phyloP scores from a whole-genome alignment of 2,113 vertebrate genomes.

The Phaethon lepturus region DNA sequence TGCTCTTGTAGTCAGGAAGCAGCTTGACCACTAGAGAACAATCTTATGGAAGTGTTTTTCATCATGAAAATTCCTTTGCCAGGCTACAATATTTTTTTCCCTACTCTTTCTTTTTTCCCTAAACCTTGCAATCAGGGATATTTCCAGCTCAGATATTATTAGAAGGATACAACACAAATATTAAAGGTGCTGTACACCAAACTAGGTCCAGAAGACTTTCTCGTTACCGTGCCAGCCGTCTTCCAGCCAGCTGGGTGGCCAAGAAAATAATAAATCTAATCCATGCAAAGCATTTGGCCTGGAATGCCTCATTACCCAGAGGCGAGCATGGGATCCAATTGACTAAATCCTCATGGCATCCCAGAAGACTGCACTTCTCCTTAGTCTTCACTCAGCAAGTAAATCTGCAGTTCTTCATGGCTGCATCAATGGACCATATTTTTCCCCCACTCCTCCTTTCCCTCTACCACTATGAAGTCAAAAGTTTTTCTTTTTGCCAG shows the following conservation, averaged over 20 bases:
- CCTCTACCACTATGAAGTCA: neutral
- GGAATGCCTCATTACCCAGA: conserved; percentile 57
- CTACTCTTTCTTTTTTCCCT: neutral
- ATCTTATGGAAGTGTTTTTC: neutral
- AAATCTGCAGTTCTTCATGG: neutral
- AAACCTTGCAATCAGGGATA: neutral
- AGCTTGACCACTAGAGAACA: neutral
- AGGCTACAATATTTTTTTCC: neutral
- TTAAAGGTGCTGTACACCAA: neutral
- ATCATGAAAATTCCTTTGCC: neutral
- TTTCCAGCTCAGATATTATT: neutral
- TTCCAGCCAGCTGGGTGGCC: conserved; percentile 40
- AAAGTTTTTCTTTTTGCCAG: neutral
- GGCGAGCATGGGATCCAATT: conserved; percentile 52
- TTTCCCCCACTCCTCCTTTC: neutral
- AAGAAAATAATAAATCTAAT: conserved; percentile 61
- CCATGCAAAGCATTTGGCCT: conserved; percentile 27
- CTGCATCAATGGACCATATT: neutral
- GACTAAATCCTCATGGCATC: conserved; percentile 69
- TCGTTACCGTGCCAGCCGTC: neutral
- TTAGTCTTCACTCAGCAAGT: neutral
- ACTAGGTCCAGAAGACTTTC: conserved; percentile 11
- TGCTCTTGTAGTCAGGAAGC: neutral
- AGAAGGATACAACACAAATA: neutral
- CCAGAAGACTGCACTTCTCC: conserved; percentile 18